Base-by-base conservation (phyloP, 1,140 invertebrate species). In the Tenebrio molitor region DNA sequence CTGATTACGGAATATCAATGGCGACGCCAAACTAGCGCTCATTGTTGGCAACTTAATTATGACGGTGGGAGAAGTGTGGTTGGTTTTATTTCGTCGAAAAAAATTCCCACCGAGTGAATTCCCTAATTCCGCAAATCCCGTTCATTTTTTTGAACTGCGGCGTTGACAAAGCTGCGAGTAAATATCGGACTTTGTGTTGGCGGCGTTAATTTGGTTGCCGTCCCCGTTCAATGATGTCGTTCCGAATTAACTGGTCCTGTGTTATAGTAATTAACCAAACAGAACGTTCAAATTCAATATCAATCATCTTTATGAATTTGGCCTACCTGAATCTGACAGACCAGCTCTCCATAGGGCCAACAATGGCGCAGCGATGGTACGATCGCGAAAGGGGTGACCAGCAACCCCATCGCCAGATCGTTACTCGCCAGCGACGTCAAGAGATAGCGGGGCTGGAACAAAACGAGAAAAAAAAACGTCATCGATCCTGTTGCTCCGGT, bases 281-380 rank as follows among this genome's bases (percentile, higher is more conserved):
- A 50, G 17, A 50, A 50, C 21, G 44, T 15, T 50, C 15, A 50
- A 50, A 50, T 17, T 50, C 44, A 17, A 50, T 50, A 50, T 17
- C 44, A 50, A 50, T 50, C 44, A 50, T 19, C 44, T 50, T 50
- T 19, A 21, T 25, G 29, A 58, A n/a, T n/a, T 29, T 14, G n/a
- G n/a, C 74, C 85, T 85, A 94, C 93, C 91, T 95, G 93, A 82
- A 94, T 94, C 85, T 95, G 93, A 84, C 93, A 95, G 81, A 93
- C 90, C 77, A 94, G 89, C 85, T 94, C 93, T 39, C 92, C 92
- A 81, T 93, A 94, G n/a, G 93, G 93, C 93, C 93, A 95, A 80
- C 93, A 95, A 79, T 91, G 90, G 78, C 93, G 91, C 53, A 95
- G 85, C 17, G 92, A 91, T 8, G 93, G 92, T 74, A 94, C 84